Percentiles rank a stretch among this genome's conserved stretches.
phyloP scores from a whole-genome alignment of 2,797 vertebrate genomes.

The Potorous gilbertii region DNA sequence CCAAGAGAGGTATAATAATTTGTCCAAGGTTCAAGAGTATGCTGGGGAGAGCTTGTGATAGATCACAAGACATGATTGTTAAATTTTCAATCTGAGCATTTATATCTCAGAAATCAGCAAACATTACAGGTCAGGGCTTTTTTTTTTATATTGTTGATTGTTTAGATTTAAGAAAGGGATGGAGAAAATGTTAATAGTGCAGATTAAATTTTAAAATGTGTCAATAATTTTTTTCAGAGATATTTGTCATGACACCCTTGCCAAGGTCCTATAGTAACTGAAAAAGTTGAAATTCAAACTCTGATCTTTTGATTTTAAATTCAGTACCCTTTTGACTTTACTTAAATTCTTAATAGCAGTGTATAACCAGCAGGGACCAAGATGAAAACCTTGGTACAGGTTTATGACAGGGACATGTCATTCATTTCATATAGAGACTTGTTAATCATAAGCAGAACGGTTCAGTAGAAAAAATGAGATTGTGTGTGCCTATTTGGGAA shows the following conservation, averaged over 20 bases:
- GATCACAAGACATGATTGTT: background rate
- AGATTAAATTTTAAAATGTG: background rate
- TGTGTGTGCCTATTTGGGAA: slow-evolving; percentile 45
- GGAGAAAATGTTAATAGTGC: background rate
- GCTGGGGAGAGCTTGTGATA: background rate
- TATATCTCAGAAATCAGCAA: background rate
- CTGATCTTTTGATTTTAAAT: background rate
- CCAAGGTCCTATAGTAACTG: background rate
- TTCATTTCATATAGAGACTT: background rate
- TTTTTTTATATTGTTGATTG: background rate
- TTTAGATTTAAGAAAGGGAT: background rate
- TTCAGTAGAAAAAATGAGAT: background rate
- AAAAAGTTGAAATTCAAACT: background rate
- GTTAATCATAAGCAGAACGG: background rate
- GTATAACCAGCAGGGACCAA: background rate
- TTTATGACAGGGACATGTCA: background rate
- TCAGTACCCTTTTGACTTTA: background rate
- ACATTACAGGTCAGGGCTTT: background rate
- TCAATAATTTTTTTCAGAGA: background rate
- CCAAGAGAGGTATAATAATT: background rate
- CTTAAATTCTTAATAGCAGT: background rate
- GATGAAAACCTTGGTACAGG: background rate
- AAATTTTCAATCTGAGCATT: background rate
- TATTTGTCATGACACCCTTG: background rate
- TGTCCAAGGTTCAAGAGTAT: background rate